Evolutionary conservation across 2,888 invertebrate species (phyloP).

Genomic region (Drosophila merina): DNA sequence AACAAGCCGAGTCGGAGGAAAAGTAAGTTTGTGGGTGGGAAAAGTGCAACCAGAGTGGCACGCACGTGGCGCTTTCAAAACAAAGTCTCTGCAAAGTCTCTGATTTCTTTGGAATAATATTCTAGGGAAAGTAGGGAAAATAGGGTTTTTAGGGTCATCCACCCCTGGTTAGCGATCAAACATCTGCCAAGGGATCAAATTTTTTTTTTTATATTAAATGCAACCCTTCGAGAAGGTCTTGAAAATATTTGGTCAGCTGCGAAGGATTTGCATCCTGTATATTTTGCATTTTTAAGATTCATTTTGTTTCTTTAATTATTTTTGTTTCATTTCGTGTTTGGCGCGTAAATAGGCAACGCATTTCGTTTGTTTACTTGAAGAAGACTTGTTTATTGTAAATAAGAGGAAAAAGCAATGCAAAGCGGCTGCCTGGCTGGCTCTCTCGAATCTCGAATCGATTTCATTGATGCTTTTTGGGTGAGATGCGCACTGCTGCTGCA

Average conservation of each 20-base stretch:
- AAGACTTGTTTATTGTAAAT: slow-evolving; percentile 41
- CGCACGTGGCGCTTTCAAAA: slow-evolving; percentile 7
- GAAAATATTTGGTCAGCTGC: neutral
- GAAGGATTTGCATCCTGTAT: neutral
- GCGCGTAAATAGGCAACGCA: slow-evolving; percentile 40
- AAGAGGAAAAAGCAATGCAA: slow-evolving; percentile 27
- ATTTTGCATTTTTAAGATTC: neutral
- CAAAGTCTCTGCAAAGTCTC: neutral
- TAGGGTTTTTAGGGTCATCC: neutral
- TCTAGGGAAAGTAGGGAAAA: neutral
- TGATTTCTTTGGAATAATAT: too few species aligned
- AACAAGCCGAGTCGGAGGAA: neutral
- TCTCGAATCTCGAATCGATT: slow-evolving; percentile 44
- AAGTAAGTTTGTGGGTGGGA: slow-evolving; percentile 4
- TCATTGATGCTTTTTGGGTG: slow-evolving; percentile 66
- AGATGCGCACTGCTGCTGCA: slow-evolving; percentile 21
- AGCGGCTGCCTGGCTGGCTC: slow-evolving; percentile 5
- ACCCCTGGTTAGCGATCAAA: neutral
- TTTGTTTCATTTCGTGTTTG: slow-evolving; percentile 19
- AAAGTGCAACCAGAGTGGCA: neutral
- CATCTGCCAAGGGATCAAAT: neutral
- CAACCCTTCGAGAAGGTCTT: neutral
- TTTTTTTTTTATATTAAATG: neutral
- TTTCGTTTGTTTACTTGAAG: slow-evolving; percentile 39
- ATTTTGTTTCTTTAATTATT: neutral